phyloP scores from a whole-genome alignment of 2,113 vertebrate genomes.

The Periophthalmodon schlosseri region DNA sequence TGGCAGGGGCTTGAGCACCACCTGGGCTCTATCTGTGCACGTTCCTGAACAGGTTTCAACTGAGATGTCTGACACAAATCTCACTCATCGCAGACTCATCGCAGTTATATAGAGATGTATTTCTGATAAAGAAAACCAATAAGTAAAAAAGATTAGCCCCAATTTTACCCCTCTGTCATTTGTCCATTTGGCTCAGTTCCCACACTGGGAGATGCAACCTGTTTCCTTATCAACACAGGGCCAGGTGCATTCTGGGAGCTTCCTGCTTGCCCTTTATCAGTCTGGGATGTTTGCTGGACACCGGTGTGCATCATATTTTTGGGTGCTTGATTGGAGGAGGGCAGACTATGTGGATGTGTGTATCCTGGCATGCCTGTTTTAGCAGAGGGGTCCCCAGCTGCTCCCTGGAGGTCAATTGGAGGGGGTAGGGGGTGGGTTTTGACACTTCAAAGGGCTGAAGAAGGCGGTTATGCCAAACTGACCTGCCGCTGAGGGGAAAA shows the following conservation, averaged over 20 bases:
- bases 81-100: no score
- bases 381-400: slow-evolving; percentile 56
- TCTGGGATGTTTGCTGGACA: slow-evolving; percentile 34
- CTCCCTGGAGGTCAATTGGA: slow-evolving; percentile 42
- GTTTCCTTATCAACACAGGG: slow-evolving; percentile 77
- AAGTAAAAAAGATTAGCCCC: neutral
- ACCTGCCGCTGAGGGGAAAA: slow-evolving; percentile 56
- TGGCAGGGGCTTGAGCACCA: no score
- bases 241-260: slow-evolving; percentile 77
- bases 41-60: neutral
- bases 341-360: slow-evolving; percentile 34
- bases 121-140: neutral
- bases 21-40: no score
- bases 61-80: neutral
- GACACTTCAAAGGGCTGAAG: slow-evolving; percentile 66
- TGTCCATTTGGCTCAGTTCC: slow-evolving; percentile 44
- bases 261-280: slow-evolving; percentile 74
- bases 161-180: slow-evolving; percentile 17
- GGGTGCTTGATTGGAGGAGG: slow-evolving; percentile 25
- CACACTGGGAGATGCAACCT: slow-evolving; percentile 65
- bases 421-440: slow-evolving; percentile 32
- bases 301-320: slow-evolving; percentile 29
- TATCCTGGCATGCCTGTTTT: slow-evolving; percentile 36
- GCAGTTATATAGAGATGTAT: neutral
- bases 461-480: slow-evolving; percentile 34